Percentiles rank a stretch among this genome's conserved stretches.
phyloP scores from a whole-genome alignment of 2,113 vertebrate genomes.

The Asarcornis scutulata region DNA sequence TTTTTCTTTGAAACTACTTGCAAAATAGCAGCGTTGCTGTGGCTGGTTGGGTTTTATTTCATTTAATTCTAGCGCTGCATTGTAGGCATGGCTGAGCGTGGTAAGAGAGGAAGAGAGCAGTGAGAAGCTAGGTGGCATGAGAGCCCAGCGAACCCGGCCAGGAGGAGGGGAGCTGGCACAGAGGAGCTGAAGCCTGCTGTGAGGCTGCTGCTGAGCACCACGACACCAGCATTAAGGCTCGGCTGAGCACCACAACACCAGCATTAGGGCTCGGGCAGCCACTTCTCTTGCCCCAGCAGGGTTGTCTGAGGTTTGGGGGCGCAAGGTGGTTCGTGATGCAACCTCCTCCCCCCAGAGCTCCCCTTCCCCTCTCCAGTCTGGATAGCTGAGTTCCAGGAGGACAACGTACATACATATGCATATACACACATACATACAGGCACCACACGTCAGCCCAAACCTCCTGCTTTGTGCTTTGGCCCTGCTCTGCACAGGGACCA shows the following conservation, averaged over 20 bases:
- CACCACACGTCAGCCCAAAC: neutral
- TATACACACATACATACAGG: too few relatives aligned
- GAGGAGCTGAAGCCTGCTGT: rapidly evolving
- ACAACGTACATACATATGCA: too few relatives aligned
- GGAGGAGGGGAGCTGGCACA: rapidly evolving
- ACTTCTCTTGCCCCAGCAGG: too few relatives aligned
- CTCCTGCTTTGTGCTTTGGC: rapidly evolving
- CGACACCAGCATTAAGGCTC: rapidly evolving
- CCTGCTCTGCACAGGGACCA: rapidly evolving
- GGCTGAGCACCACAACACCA: rapidly evolving
- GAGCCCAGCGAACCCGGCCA: neutral
- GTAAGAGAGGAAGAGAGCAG: rapidly evolving
- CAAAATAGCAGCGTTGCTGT: rapidly evolving
- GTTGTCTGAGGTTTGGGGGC: too few relatives aligned
- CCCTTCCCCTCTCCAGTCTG: neutral
- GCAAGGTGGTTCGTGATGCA: neutral
- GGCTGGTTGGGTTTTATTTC: rapidly evolving
- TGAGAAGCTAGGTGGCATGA: neutral
- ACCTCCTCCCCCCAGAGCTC: neutral
- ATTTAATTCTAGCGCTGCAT: rapidly evolving
- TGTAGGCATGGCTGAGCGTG: rapidly evolving
- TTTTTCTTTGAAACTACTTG: rapidly evolving
- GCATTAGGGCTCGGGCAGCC: rapidly evolving
- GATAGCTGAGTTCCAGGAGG: too few relatives aligned
- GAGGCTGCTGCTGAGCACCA: neutral